These are phyloP conservation scores for Aethina tumida DNA, from an alignment of 1,140 invertebrate genomes.

Conservation along the genomic window DNA sequence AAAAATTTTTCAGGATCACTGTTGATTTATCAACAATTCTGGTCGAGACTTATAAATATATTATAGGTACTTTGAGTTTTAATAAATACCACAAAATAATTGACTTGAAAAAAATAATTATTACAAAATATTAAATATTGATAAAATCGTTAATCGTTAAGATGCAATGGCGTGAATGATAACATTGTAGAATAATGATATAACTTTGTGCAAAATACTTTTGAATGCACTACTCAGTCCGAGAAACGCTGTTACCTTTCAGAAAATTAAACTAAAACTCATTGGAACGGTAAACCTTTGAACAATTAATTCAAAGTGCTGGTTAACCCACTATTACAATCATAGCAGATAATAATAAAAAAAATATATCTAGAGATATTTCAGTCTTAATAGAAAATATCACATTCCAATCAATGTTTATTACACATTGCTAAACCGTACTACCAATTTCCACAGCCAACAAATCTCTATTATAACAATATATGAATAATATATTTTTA, in stretches of 20 bases:
- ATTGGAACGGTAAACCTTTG: no score
- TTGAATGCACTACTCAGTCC: constrained; percentile 26
- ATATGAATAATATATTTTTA: no score
- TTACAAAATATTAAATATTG: constrained; percentile 20
- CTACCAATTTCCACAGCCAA: constrained; percentile 17
- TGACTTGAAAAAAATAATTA: constrained; percentile 13
- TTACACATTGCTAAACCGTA: constrained; percentile 18
- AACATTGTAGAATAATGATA: constrained; percentile 32
- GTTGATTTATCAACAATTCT: constrained; percentile 15
- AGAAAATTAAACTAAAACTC: no score
- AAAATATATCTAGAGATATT: constrained; percentile 34
- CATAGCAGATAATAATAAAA: constrained; percentile 16
- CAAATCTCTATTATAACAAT: no score
- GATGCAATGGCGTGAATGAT: constrained; percentile 33
- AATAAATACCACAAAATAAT: constrained; percentile 15
- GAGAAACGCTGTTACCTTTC: constrained; percentile 28
- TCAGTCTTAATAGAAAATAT: constrained; percentile 37
- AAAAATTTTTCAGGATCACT: constrained; percentile 16
- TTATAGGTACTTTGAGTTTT: constrained; percentile 15
- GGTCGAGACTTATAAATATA: constrained; percentile 20
- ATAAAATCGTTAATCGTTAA: constrained; percentile 31
- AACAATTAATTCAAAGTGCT: no score
- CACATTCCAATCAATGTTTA: constrained; percentile 31
- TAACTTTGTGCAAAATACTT: constrained; percentile 29
- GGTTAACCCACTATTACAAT: no score